phyloP scores from a whole-genome alignment of 2,888 invertebrate genomes.

The Entomobrya multifasciata region DNA sequence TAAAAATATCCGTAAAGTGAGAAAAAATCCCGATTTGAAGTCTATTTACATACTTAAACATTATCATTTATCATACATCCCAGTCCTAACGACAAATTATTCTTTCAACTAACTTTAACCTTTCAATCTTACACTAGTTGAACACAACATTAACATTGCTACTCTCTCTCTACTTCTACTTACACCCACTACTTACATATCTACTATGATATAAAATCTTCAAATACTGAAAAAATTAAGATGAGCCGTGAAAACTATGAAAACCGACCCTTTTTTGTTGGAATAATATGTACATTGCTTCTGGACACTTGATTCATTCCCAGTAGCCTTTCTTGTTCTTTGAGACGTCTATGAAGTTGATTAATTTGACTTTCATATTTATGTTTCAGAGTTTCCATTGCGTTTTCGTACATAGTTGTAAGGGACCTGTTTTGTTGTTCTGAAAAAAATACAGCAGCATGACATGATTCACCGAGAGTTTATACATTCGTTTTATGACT shows the following conservation, averaged over 20 bases:
- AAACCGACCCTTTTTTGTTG: neutral
- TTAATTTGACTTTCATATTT: conserved; percentile 50
- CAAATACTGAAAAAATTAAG: no score
- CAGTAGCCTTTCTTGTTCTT: conserved; percentile 49
- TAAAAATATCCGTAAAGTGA: no score
- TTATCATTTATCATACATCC: no score
- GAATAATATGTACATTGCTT: neutral
- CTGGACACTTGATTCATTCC: neutral
- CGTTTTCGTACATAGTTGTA: conserved; percentile 54
- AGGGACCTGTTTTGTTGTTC: conserved; percentile 53
- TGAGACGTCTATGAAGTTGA: conserved; percentile 38
- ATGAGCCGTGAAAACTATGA: no score
- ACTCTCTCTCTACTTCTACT: neutral
- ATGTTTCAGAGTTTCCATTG: conserved; percentile 49
- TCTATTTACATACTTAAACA: no score
- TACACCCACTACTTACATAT: neutral
- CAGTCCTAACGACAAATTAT: no score
- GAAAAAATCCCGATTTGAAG: no score
- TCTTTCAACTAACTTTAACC: no score
- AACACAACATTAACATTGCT: neutral
- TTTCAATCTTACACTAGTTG: no score
- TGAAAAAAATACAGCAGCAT: neutral
- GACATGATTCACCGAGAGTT: no score
- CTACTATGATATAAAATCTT: no score
- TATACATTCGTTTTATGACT: no score